Evolutionary conservation across 2,888 invertebrate species (phyloP).

Genomic region (Coleophora deauratella): DNA sequence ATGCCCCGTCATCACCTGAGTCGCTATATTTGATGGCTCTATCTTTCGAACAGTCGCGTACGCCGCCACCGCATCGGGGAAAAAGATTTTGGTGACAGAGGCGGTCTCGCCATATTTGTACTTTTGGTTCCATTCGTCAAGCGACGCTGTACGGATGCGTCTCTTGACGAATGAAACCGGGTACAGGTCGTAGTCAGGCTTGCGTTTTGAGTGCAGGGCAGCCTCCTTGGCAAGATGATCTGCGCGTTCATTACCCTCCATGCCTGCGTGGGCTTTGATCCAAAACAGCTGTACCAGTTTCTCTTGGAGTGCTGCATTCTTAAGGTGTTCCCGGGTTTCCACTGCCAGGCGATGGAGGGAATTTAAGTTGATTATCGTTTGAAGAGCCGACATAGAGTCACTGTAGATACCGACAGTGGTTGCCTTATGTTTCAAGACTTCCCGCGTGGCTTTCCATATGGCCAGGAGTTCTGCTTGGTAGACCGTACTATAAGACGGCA

Average conservation of each 20-base stretch:
- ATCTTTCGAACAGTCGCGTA: too few relatives aligned
- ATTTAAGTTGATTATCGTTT: too few relatives aligned
- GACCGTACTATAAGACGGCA: slow-evolving; percentile 6
- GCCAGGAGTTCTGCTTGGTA: slow-evolving; percentile 7
- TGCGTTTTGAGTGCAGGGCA: not conserved
- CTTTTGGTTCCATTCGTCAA: too few relatives aligned
- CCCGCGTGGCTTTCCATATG: too few relatives aligned
- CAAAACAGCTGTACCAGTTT: too few relatives aligned
- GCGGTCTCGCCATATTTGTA: too few relatives aligned
- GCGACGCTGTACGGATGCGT: too few relatives aligned
- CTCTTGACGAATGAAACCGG: not conserved
- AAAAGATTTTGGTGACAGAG: too few relatives aligned
- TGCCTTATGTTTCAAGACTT: slow-evolving; percentile 7
- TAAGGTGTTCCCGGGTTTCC: slow-evolving; percentile 7
- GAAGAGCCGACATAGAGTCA: too few relatives aligned
- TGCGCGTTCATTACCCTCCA: not conserved
- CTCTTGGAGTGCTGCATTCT: too few relatives aligned
- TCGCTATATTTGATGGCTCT: too few relatives aligned
- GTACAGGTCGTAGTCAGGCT: not conserved
- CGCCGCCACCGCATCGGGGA: too few relatives aligned
- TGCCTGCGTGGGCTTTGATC: not conserved
- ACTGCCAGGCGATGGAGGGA: slow-evolving; percentile 6
- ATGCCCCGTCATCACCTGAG: not conserved
- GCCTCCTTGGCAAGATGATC: not conserved
- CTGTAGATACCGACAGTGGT: slow-evolving; percentile 5